phyloP scores from a whole-genome alignment of 1,140 invertebrate genomes.

The Uloborus diversus region DNA sequence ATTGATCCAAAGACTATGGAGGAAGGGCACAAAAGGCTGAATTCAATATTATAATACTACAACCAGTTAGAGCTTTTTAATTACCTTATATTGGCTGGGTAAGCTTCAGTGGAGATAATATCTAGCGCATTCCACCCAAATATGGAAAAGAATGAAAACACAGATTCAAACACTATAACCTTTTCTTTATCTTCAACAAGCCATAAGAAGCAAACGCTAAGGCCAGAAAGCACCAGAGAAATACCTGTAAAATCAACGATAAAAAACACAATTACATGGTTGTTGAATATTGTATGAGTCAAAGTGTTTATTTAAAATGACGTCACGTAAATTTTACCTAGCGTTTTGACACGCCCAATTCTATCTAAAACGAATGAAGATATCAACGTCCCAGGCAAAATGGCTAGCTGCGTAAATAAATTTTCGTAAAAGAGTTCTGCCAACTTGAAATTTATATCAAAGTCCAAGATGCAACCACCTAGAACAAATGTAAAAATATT shows the following conservation, averaged over 20 bases:
- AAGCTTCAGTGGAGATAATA: slow-evolving; percentile 67
- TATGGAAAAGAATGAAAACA: slow-evolving; percentile 68
- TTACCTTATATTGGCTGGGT: slow-evolving; percentile 69
- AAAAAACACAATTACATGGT: background rate
- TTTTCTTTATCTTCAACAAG: slow-evolving; percentile 64
- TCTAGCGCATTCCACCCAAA: slow-evolving; percentile 68
- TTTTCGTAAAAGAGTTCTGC: slow-evolving; percentile 63
- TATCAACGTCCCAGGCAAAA: slow-evolving; percentile 68
- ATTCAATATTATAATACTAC: too few species aligned
- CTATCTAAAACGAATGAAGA: slow-evolving; percentile 68
- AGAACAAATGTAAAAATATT: too few species aligned
- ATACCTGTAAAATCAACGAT: slow-evolving; percentile 63
- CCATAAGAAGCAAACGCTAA: slow-evolving; percentile 67
- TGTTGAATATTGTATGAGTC: too few species aligned
- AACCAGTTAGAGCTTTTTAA: too few species aligned
- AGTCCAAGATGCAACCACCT: slow-evolving; percentile 62
- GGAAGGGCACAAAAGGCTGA: too few species aligned
- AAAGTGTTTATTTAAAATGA: too few species aligned
- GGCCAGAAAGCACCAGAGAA: slow-evolving; percentile 67
- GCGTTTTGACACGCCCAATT: slow-evolving; percentile 67
- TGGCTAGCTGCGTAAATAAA: slow-evolving; percentile 62
- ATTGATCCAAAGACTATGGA: too few species aligned
- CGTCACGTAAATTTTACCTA: too few species aligned
- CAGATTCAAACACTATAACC: slow-evolving; percentile 63
- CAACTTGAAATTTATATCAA: slow-evolving; percentile 64